phyloP scores from a whole-genome alignment of 2,797 vertebrate species.

The Apodemus agrarius region DNA sequence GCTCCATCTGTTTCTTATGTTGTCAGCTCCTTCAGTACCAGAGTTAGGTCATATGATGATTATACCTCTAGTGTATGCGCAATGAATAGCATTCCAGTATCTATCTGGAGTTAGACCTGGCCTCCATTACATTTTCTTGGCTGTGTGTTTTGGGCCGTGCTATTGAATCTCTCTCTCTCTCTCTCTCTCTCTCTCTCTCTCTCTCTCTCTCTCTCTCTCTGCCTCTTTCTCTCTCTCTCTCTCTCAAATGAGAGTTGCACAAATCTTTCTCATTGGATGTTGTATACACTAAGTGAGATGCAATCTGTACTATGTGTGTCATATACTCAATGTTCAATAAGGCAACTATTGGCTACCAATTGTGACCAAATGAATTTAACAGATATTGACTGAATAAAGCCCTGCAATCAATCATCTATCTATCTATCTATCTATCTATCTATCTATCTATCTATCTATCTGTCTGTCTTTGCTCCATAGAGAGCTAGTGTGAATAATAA shows the following conservation, averaged over 20 bases:
- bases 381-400: slow-evolving; percentile 18
- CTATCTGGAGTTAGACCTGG: neutral
- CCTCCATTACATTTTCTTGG: neutral
- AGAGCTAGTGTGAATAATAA: neutral
- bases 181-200: too few species aligned
- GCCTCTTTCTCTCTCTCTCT: neutral
- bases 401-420: too few species aligned
- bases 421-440: too few species aligned
- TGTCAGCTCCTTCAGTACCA: neutral
- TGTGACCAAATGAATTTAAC: neutral
- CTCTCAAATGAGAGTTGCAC: neutral
- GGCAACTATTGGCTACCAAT: neutral
- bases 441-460: too few species aligned
- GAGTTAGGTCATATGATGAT: neutral
- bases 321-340: neutral
- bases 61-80: neutral
- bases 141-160: neutral
- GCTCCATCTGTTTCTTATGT: neutral
- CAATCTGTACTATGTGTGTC: neutral
- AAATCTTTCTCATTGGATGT: neutral
- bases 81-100: neutral
- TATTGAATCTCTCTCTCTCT: neutral
- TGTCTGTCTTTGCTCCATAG: neutral
- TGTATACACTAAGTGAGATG: neutral
- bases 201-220: too few species aligned